phyloP scores from a whole-genome alignment of 2,888 invertebrate genomes.

The Pterobdella sp. region DNA sequence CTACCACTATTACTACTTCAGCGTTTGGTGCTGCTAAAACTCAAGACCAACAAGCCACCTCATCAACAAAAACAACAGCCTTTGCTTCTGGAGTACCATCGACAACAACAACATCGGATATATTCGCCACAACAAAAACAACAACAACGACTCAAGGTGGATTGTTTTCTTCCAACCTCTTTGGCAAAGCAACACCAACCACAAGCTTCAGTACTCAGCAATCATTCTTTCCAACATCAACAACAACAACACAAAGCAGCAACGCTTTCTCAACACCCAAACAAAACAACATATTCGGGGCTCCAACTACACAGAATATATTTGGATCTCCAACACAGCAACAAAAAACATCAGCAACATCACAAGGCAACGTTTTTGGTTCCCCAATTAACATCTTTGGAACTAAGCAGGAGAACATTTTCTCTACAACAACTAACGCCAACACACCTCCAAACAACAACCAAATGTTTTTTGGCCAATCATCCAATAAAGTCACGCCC shows the following conservation, averaged over 20 bases:
- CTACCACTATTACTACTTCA: neutral
- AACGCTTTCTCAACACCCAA: too few relatives aligned
- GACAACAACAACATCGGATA: neutral
- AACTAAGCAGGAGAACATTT: too few relatives aligned
- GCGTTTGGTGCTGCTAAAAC: slow-evolving; percentile 10
- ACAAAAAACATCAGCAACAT: neutral
- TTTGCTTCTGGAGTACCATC: neutral
- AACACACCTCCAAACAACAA: neutral
- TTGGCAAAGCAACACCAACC: neutral
- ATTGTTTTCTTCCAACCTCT: too few relatives aligned
- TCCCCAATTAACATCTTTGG: neutral
- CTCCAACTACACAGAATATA: too few relatives aligned
- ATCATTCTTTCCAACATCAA: too few relatives aligned
- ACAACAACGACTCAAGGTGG: neutral
- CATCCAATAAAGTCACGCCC: too few relatives aligned
- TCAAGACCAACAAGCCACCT: neutral
- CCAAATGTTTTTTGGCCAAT: too few relatives aligned
- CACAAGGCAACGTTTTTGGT: slow-evolving; percentile 1
- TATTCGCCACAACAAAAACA: slow-evolving; percentile 13
- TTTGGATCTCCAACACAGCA: too few relatives aligned
- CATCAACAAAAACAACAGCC: slow-evolving; percentile 2
- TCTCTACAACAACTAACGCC: neutral
- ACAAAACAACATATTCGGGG: too few relatives aligned
- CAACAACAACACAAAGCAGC: too few relatives aligned
- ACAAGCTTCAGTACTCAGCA: too few relatives aligned